Conservation (phyloP, 1,140 invertebrate genomes). For the Psilanteris sp. region DNA sequence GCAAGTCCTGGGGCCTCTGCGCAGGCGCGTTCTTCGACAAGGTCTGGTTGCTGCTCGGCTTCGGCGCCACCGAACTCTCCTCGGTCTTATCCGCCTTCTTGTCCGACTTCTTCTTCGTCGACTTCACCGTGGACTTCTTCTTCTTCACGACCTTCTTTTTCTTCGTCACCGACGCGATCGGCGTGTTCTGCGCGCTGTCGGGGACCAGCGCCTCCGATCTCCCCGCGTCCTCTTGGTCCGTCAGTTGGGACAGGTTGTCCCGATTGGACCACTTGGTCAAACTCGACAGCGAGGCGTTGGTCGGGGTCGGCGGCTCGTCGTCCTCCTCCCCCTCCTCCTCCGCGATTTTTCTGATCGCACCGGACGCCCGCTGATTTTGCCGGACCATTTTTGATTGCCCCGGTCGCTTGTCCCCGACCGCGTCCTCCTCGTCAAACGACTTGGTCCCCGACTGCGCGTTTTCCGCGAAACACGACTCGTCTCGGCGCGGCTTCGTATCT, state of each 20-base stretch:
- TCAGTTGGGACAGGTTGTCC: conserved; percentile 67
- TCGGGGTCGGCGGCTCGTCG: conserved; percentile 65
- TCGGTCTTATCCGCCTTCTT: conserved; percentile 47
- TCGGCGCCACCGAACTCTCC: conserved; percentile 47
- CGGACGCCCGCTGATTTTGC: too few species aligned
- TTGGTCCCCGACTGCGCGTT: conserved; percentile 5
- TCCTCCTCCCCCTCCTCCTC: conserved; percentile 55
- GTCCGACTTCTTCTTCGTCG: conserved; percentile 54
- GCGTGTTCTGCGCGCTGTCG: conserved; percentile 57
- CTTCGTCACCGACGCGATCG: conserved; percentile 61
- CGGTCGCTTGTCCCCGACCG: too few species aligned
- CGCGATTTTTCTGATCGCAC: conserved; percentile 6
- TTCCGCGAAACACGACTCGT: conserved; percentile 43
- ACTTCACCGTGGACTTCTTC: conserved; percentile 68
- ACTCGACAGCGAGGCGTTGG: conserved; percentile 64
- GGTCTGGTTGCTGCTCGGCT: conserved; percentile 18
- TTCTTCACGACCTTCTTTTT: conserved; percentile 66
- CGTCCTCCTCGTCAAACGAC: not conserved
- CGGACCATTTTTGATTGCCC: conserved; percentile 21
- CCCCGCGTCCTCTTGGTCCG: conserved; percentile 51
- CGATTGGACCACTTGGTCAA: conserved; percentile 75
- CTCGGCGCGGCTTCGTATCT: conserved; percentile 34
- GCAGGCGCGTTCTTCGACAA: conserved; percentile 58
- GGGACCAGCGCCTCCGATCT: too few species aligned
- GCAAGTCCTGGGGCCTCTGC: conserved; percentile 72